Evolutionary conservation across 2,113 vertebrate genomes (phyloP).

Genomic region (Speoplatyrhinus poulsoni): DNA sequence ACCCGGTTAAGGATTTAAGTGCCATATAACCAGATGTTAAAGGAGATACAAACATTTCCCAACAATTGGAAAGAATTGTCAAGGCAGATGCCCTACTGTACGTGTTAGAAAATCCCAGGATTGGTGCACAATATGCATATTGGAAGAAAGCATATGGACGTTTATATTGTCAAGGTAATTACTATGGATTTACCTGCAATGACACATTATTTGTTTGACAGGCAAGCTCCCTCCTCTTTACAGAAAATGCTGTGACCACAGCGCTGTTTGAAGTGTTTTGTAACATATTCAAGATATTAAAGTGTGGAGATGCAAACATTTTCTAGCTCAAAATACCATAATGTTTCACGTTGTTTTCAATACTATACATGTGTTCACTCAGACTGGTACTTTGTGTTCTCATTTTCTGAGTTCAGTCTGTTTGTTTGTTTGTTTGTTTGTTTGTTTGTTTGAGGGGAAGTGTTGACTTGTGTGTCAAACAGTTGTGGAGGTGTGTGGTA

Average conservation of each 20-base stretch:
- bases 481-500: not conserved
- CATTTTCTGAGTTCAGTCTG: constrained; percentile 13
- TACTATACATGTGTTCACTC: constrained; percentile 44
- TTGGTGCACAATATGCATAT: constrained; percentile 14
- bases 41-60: constrained; percentile 37
- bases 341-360: constrained; percentile 55
- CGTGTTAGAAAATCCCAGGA: constrained; percentile 54
- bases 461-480: not conserved
- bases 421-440: constrained; percentile 12
- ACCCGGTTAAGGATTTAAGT: constrained; percentile 21
- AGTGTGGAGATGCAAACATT: constrained; percentile 33
- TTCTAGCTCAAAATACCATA: constrained; percentile 48
- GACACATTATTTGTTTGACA: constrained; percentile 45
- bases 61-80: constrained; percentile 29
- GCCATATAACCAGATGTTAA: constrained; percentile 54
- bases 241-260: constrained; percentile 29
- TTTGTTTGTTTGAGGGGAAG: not conserved
- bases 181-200: constrained; percentile 40
- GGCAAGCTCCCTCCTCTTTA: constrained; percentile 38
- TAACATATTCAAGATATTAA: constrained; percentile 46
- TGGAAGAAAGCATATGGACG: constrained; percentile 29
- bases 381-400: constrained; percentile 16
- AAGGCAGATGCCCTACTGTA: constrained; percentile 21
- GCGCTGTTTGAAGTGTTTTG: constrained; percentile 39
- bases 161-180: constrained; percentile 52